phyloP scores from a whole-genome alignment of 2,113 vertebrate genomes.

The Erythrocercus mccallii region DNA sequence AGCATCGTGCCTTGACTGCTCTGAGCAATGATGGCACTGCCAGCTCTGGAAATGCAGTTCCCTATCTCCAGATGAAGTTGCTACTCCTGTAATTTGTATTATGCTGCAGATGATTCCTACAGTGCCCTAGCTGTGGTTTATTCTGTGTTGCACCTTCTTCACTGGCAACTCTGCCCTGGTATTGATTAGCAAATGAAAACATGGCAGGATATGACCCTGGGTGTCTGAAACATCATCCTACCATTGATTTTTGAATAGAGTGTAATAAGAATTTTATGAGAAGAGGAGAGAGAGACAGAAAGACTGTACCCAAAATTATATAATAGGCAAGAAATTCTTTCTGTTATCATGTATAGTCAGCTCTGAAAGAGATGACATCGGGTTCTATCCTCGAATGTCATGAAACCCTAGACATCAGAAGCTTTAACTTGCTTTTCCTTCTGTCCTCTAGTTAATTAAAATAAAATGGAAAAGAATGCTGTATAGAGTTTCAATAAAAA shows the following conservation, averaged over 20 bases:
- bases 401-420: not conserved
- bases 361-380: not conserved
- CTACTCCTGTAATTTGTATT: not conserved
- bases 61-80: not conserved
- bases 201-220: not conserved
- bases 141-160: not conserved
- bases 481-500: not conserved
- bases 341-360: not conserved
- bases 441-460: not conserved
- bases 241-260: slow-evolving; percentile 11
- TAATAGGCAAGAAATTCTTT: not conserved
- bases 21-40: not conserved
- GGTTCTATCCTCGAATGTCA: not conserved
- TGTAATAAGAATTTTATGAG: not conserved
- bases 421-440: not conserved
- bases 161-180: not conserved
- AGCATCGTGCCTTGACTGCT: not conserved
- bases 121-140: not conserved
- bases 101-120: not conserved
- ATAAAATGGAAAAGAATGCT: not conserved
- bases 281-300: not conserved
- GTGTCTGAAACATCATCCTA: not conserved
- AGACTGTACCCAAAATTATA: not conserved
- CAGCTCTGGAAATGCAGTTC: not conserved
- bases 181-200: slow-evolving; percentile 18